phyloP scores from a whole-genome alignment of 2,113 vertebrate species.

The Phylloscopus trochiloides region DNA sequence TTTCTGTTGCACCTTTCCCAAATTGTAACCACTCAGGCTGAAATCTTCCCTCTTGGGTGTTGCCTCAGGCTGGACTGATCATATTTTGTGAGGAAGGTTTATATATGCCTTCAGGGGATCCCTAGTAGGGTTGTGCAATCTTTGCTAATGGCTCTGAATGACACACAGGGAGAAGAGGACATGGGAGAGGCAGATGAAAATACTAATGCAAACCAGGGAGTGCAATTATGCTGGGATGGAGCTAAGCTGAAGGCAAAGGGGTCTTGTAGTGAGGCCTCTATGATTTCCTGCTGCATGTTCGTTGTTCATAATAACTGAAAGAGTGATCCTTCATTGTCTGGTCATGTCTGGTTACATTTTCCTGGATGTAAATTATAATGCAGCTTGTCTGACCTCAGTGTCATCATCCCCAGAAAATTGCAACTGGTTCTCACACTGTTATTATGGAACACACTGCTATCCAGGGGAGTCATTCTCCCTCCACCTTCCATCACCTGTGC shows the following conservation, averaged over 20 bases:
- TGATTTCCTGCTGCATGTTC: slow-evolving; percentile 1
- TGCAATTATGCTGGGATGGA: slow-evolving; percentile 20
- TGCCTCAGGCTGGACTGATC: slow-evolving; percentile 5
- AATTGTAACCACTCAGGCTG: background rate
- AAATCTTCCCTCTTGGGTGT: background rate
- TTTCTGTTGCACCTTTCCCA: slow-evolving; percentile 7
- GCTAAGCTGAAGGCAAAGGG: slow-evolving; percentile 27
- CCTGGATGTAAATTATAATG: slow-evolving; percentile 43
- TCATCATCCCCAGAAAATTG: slow-evolving; percentile 45
- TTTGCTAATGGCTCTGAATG: slow-evolving; percentile 19
- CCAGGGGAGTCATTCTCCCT: background rate
- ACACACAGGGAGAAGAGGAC: background rate
- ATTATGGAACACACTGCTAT: background rate
- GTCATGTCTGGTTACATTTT: slow-evolving; percentile 53
- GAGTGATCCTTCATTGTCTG: slow-evolving; percentile 39
- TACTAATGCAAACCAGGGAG: background rate
- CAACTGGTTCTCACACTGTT: slow-evolving; percentile 34
- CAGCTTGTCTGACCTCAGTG: slow-evolving; percentile 33
- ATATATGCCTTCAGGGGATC: background rate
- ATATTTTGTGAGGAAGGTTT: background rate
- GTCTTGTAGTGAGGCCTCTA: slow-evolving; percentile 6
- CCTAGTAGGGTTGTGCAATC: background rate
- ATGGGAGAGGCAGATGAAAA: background rate
- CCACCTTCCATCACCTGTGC: background rate
- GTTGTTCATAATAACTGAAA: slow-evolving; percentile 41